phyloP scores from a whole-genome alignment of 53 echinoderm and acorn worm genomes.

The Holothuria leucospilota region DNA sequence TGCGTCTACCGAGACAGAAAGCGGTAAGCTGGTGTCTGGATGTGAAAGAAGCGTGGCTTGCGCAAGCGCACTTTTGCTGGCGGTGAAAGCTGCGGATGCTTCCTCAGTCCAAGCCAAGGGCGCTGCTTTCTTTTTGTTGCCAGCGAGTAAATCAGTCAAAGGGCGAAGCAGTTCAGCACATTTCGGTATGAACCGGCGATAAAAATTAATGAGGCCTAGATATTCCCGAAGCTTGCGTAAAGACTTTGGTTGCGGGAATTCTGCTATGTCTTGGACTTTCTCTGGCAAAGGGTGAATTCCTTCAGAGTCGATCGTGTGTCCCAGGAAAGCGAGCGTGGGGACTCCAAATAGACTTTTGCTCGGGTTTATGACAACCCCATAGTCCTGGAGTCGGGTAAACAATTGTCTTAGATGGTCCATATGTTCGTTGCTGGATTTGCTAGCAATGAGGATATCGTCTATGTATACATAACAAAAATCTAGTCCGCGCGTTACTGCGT shows the following conservation, averaged over 20 bases:
- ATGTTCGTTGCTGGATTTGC: conserved; percentile 22
- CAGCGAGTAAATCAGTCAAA: conserved; percentile 48
- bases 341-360: conserved; percentile 45
- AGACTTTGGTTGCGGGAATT: background rate
- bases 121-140: conserved; percentile 2
- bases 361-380: conserved; percentile 61
- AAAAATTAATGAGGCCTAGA: conserved; percentile 68
- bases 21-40: conserved; percentile 12
- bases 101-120: too few relatives aligned
- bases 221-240: conserved; percentile 57
- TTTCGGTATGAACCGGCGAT: conserved; percentile 59
- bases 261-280: background rate
- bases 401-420: conserved; percentile 40
- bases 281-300: conserved; percentile 54
- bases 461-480: too few relatives aligned
- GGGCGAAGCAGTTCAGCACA: conserved; percentile 50
- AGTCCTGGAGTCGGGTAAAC: conserved; percentile 42
- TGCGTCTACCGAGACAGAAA: conserved; percentile 47
- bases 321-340: conserved; percentile 43
- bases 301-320: conserved; percentile 23
- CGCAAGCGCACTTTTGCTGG: conserved; percentile 30
- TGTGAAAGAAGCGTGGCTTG: conserved; percentile 47
- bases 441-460: conserved; percentile 35
- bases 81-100: conserved; percentile 3
- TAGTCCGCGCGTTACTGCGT: background rate